These are phyloP conservation scores for Oncopeltus fasciatus DNA, from an alignment of 1,140 invertebrate species.

Conservation along the genomic window DNA sequence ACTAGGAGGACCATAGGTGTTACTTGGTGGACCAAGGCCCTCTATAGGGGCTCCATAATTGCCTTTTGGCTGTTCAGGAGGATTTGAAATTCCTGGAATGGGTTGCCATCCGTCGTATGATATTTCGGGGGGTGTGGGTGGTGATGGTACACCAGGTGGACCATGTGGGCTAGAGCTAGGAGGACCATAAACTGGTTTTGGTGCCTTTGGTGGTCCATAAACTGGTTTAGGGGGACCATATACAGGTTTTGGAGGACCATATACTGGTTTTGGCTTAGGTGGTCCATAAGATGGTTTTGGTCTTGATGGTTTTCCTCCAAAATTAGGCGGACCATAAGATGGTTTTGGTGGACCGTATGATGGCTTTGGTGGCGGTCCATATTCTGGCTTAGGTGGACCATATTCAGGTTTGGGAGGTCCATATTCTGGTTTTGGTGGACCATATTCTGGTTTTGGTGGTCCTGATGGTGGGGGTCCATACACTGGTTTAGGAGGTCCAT, in stretches of 20 bases:
- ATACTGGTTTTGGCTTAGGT: conserved; percentile 1
- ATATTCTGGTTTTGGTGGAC: conserved; percentile 10
- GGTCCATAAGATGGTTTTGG: conserved; percentile 6
- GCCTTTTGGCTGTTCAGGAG: conserved; percentile 26
- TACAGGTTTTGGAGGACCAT: conserved; percentile 14
- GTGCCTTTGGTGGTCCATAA: conserved; percentile 31
- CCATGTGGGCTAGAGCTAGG: conserved; percentile 27
- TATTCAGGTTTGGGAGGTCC: conserved; percentile 27
- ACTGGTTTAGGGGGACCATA: conserved; percentile 19
- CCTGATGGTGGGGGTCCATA: conserved; percentile 24
- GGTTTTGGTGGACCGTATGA: conserved; percentile 1
- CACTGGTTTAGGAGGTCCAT: conserved; percentile 24
- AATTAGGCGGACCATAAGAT: conserved; percentile 5
- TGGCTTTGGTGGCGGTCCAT: conserved; percentile 21
- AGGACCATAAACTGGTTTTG: conserved; percentile 30
- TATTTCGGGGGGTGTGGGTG: conserved; percentile 55
- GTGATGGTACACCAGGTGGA: conserved; percentile 46
- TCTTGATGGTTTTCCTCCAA: background rate
- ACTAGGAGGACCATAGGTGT: conserved; percentile 15
- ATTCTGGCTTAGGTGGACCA: conserved; percentile 20
- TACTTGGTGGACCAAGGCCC: conserved; percentile 7
- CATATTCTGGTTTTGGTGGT: background rate
- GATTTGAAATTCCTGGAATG: conserved; percentile 45
- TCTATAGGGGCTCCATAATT: conserved; percentile 24
- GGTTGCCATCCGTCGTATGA: conserved; percentile 73